These are phyloP conservation scores for Drosophila obscura DNA, from an alignment of 1,140 invertebrate species.

Conservation along the genomic window DNA sequence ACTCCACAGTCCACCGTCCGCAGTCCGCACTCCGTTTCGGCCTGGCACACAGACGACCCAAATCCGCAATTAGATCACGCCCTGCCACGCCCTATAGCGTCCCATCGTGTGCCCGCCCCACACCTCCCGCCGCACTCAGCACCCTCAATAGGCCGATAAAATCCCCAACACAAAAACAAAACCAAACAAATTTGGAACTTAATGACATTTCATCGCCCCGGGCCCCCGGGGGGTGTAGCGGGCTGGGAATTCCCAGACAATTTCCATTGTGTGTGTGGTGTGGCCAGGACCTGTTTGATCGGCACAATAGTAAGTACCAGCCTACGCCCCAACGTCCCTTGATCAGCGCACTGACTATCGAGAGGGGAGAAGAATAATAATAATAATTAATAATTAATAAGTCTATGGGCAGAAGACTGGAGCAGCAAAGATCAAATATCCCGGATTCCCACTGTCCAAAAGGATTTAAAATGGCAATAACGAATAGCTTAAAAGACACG, in stretches of 20 bases:
- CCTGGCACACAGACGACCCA: slow-evolving; percentile 20
- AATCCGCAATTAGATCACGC: slow-evolving; percentile 45
- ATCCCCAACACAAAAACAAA: slow-evolving; percentile 17
- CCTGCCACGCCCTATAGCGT: slow-evolving; percentile 15
- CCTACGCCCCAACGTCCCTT: no score
- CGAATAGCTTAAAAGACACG: no score
- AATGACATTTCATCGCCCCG: slow-evolving; percentile 42
- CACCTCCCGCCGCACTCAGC: not conserved
- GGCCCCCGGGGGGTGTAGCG: slow-evolving; percentile 10
- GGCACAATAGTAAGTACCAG: no score
- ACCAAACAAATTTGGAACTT: slow-evolving; percentile 36
- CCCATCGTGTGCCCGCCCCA: not conserved
- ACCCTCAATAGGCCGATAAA: not conserved
- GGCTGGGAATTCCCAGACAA: slow-evolving; percentile 15
- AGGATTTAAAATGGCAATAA: no score
- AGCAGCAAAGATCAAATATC: no score
- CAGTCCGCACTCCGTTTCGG: not conserved
- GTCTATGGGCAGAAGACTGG: no score
- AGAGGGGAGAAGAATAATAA: no score
- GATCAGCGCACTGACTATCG: no score
- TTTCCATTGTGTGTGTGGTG: slow-evolving; percentile 12
- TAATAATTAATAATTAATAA: no score
- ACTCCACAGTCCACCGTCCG: not conserved
- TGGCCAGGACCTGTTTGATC: no score
- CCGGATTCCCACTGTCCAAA: no score